These are phyloP conservation scores for Psilopogon haemacephalus DNA, from an alignment of 2,113 vertebrate species.

Conservation along the genomic window DNA sequence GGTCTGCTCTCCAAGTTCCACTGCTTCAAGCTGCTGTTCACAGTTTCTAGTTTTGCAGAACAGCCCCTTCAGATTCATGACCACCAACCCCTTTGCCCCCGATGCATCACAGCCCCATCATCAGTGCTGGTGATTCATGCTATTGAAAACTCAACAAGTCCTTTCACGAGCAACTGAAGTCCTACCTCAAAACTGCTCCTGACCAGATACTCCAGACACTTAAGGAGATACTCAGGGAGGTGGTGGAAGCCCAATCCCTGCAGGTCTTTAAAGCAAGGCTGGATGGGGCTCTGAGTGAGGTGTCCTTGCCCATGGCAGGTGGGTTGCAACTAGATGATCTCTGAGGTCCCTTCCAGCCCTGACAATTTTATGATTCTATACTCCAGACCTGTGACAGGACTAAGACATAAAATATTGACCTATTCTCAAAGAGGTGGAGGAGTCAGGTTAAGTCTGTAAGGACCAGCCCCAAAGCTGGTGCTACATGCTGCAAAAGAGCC, in stretches of 20 bases:
- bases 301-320: too few relatives aligned
- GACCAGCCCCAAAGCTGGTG: neutral
- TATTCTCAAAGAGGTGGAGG: neutral
- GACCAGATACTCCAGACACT: too few relatives aligned
- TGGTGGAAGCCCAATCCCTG: too few relatives aligned
- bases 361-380: too few relatives aligned
- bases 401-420: neutral
- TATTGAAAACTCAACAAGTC: neutral
- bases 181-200: neutral
- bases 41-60: neutral
- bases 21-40: neutral
- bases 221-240: too few relatives aligned
- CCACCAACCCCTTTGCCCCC: neutral
- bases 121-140: rapidly evolving
- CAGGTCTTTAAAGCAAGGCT: too few relatives aligned
- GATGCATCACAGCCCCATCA: neutral
- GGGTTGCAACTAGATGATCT: too few relatives aligned
- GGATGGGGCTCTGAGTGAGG: too few relatives aligned
- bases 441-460: neutral
- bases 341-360: too few relatives aligned
- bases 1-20: neutral
- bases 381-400: neutral
- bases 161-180: neutral
- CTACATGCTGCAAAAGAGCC: neutral
- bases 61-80: neutral